Conservation (phyloP, 35 echinoderm and acorn worm species). For the Apostichopus japonicus region DNA sequence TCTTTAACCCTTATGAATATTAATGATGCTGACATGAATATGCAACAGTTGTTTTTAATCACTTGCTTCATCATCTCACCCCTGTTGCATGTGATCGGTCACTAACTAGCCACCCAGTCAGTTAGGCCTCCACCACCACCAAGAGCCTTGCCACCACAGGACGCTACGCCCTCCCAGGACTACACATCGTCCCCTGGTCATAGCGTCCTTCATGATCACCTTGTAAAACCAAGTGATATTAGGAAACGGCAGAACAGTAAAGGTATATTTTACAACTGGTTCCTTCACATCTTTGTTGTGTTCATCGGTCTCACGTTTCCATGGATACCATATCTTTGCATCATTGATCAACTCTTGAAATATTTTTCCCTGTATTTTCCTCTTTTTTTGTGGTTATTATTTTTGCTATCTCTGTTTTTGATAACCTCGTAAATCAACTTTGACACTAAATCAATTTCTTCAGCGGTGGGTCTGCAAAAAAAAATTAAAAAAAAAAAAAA, state of each 20-base stretch:
- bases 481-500: not conserved
- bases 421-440: too few species aligned
- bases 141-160: constrained; percentile 37
- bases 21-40: not conserved
- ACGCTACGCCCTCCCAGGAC: constrained; percentile 33
- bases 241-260: constrained; percentile 54
- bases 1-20: constrained; percentile 5
- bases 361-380: not conserved
- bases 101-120: constrained; percentile 54
- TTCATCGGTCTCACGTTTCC: not conserved
- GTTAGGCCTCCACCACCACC: constrained; percentile 30
- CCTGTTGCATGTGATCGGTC: constrained; percentile 57
- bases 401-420: too few species aligned
- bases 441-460: not conserved
- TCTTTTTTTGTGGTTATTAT: too few species aligned
- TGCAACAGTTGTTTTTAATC: not conserved
- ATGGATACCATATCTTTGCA: not conserved
- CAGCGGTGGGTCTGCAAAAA: too few species aligned
- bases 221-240: constrained; percentile 74
- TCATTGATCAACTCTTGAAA: not conserved
- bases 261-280: constrained; percentile 15
- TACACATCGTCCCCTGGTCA: constrained; percentile 31
- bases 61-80: not conserved
- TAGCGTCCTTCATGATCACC: constrained; percentile 62
- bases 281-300: not conserved